These are phyloP conservation scores for Catocala fraxini DNA, from an alignment of 2,888 invertebrate species.

Conservation along the genomic window DNA sequence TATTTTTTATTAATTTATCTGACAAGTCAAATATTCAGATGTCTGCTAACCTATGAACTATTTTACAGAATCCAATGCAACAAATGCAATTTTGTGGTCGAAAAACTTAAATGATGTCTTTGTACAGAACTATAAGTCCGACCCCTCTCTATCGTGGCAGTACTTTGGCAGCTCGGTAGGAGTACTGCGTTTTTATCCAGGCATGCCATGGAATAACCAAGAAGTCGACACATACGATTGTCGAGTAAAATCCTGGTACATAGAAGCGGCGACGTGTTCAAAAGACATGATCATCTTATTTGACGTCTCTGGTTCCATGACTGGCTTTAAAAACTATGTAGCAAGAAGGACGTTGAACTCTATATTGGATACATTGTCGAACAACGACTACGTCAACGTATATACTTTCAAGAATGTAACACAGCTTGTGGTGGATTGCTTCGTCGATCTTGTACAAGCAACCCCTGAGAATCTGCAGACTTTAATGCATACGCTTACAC, in stretches of 20 bases:
- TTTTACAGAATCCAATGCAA: constrained; percentile 73
- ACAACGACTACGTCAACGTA: constrained; percentile 99
- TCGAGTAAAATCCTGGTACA: constrained; percentile 97
- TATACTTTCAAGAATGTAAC: constrained; percentile 93
- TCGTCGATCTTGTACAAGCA: constrained; percentile 95
- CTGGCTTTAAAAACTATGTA: constrained; percentile 92
- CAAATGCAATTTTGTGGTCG: constrained; percentile 94
- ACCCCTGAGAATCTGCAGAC: constrained; percentile 94
- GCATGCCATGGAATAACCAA: constrained; percentile 89
- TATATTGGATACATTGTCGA: constrained; percentile 97
- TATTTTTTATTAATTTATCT: too few relatives aligned
- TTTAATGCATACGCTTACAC: constrained; percentile 90
- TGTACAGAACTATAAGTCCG: constrained; percentile 93
- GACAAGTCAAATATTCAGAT: too few relatives aligned
- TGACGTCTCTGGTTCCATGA: constrained; percentile 99
- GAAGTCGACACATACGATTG: constrained; percentile 95
- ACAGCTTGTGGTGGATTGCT: constrained; percentile 94
- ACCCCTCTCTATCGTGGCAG: constrained; percentile 98
- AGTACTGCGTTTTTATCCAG: constrained; percentile 97
- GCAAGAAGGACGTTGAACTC: constrained; percentile 95
- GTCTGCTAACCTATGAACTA: background rate
- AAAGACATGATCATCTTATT: constrained; percentile 98
- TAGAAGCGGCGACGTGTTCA: constrained; percentile 98
- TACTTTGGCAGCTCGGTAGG: constrained; percentile 98
- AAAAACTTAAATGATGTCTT: constrained; percentile 94